Base-by-base conservation (phyloP, 2,888 invertebrate genomes). In the Masnerella sp. region DNA sequence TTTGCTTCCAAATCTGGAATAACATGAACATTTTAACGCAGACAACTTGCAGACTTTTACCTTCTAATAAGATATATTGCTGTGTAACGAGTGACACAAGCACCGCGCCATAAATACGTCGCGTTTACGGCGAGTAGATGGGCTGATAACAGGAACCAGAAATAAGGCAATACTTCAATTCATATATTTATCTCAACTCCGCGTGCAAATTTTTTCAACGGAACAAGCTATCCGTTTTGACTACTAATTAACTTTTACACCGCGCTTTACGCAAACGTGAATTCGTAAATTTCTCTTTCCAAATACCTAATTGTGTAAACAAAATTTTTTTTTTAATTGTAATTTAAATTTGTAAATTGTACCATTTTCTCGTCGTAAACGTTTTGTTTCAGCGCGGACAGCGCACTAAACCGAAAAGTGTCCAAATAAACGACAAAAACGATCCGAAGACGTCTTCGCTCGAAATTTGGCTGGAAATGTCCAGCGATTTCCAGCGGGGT, bases 21-120 rank as follows among this genome's bases (percentile, higher is more conserved):
- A 30, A 40, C 28, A 17, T 15, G 38, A 18, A 62, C 18, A 30
- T 36, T 54, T 54, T 14, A 64, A 45, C 64, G 64, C 64, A 58
- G 52, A 64, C 20, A 51, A 59, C 43, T 64, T 58, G 20, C 56
- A 64, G 15, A 36, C 22, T 45, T 56, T 65, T 52, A 59, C 51
- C 51, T 22, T 59, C 54, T 42, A 49, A 56, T 49, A 62, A 70
- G 49, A 70, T 49, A 56, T 43, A 56, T 61, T 40, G 51, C 67
- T 68, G 51, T 43, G 47, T 62, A 62, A 56, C 43, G 32, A 61
- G 56, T 73, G 67, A 73, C 67, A 67, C 40, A 17, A 54, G 54
- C 38, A 28, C 49, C 18, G 67, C 56, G 72, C 34, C 43, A 61
- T 62, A 56, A 67, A 61, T 47, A 36, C 38, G 38, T 34, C 12